These are phyloP conservation scores for Passer domesticus DNA, from an alignment of 2,113 vertebrate species.

Conservation along the genomic window DNA sequence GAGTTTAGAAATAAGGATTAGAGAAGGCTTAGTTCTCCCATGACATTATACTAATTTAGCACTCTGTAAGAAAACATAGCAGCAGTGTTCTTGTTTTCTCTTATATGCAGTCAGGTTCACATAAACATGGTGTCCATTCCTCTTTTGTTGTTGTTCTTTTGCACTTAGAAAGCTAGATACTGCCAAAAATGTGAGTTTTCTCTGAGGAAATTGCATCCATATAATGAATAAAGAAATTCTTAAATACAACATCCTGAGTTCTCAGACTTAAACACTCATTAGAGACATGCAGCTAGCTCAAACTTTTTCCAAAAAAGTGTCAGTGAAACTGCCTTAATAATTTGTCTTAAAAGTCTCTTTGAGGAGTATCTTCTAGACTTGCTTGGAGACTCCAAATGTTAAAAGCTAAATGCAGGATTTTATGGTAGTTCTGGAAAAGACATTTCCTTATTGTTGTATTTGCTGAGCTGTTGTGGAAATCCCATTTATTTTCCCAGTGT, in stretches of 20 bases:
- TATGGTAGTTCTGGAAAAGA: background rate
- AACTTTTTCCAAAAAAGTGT: background rate
- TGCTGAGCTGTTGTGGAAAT: background rate
- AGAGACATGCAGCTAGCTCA: background rate
- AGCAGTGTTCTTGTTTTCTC: background rate
- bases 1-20: slow-evolving; percentile 20
- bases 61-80: slow-evolving; percentile 12
- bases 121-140: background rate
- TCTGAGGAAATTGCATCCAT: background rate
- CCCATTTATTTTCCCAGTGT: background rate
- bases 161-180: background rate
- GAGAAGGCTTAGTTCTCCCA: slow-evolving; percentile 20
- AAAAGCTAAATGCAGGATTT: background rate
- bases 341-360: background rate
- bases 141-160: background rate
- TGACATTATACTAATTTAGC: slow-evolving; percentile 16
- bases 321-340: background rate
- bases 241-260: background rate
- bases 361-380: background rate
- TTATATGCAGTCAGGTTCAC: background rate
- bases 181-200: background rate
- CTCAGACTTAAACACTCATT: background rate
- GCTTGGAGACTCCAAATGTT: background rate
- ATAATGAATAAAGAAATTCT: background rate
- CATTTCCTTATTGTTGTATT: background rate